Conservation (phyloP, 2,888 invertebrate genomes). For the Germaria angustata region DNA sequence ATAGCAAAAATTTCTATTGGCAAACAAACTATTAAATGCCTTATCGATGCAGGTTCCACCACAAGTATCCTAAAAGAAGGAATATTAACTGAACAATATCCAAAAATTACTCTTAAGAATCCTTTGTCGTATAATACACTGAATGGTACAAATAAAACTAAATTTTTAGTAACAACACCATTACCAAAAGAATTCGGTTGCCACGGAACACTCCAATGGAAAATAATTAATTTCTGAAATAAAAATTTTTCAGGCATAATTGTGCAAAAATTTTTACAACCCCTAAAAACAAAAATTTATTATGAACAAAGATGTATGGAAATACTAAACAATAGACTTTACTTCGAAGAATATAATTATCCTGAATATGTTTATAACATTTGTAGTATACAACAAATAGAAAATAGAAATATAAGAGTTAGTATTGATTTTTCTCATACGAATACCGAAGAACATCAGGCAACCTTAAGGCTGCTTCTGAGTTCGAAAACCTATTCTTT, state of each 20-base stretch:
- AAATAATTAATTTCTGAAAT: slow-evolving; percentile 33
- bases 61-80: no score
- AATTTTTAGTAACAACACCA: slow-evolving; percentile 15
- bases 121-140: no score
- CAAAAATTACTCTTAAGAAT: no score
- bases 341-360: slow-evolving; percentile 14
- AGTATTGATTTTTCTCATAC: slow-evolving; percentile 42
- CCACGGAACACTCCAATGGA: slow-evolving; percentile 9
- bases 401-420: slow-evolving; percentile 17
- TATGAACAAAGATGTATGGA: not conserved
- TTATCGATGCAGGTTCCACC: no score
- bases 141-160: no score
- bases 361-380: slow-evolving; percentile 25
- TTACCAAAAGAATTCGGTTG: no score
- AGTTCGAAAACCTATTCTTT: no score
- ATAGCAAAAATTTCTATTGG: no score
- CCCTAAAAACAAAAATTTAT: not conserved
- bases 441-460: slow-evolving; percentile 49
- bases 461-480: slow-evolving; percentile 46
- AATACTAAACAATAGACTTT: slow-evolving; percentile 1
- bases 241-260: slow-evolving; percentile 23
- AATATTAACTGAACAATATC: no score
- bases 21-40: no score
- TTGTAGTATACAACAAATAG: slow-evolving; percentile 28
- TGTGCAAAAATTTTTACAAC: slow-evolving; percentile 9